Evolutionary conservation across 1,140 invertebrate genomes (phyloP).

Genomic region (Acromyrmex charruanus): DNA sequence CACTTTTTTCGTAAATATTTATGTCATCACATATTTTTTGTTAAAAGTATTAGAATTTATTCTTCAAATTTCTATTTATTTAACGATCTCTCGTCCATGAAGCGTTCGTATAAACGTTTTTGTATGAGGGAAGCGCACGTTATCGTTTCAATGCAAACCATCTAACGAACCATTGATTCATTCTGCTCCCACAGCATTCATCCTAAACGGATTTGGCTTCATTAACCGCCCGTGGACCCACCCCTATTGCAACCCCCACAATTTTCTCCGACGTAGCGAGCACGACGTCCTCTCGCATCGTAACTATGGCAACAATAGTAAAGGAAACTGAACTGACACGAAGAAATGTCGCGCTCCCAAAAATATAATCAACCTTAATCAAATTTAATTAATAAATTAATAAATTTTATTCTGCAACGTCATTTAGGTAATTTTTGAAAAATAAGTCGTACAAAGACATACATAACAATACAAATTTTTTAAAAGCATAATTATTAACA

Average conservation of each 20-base stretch:
- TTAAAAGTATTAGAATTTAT: not conserved
- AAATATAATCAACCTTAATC: not conserved
- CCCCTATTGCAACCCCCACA: conserved; percentile 62
- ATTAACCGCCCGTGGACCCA: conserved; percentile 82
- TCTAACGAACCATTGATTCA: conserved; percentile 82
- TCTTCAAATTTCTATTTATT: not conserved
- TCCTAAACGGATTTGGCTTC: conserved; percentile 86
- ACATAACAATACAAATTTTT: not conserved
- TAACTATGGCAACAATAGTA: conserved; percentile 84
- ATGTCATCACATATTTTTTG: conserved; percentile 3
- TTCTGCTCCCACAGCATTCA: conserved; percentile 81
- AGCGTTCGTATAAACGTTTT: conserved; percentile 67
- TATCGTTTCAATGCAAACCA: conserved; percentile 83
- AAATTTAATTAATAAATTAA: conserved; percentile 21
- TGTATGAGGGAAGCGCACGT: conserved; percentile 65
- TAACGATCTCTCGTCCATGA: not conserved
- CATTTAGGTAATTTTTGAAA: not conserved
- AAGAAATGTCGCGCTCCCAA: not conserved
- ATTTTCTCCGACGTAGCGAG: conserved; percentile 61
- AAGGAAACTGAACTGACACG: conserved; percentile 79
- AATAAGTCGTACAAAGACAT: not conserved
- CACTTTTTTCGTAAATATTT: not conserved
- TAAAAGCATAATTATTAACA: not conserved
- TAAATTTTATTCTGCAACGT: not conserved
- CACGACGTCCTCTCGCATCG: conserved; percentile 69